Evolutionary conservation across 1,140 invertebrate genomes (phyloP).

Genomic region (Aporrectodea caliginosa): DNA sequence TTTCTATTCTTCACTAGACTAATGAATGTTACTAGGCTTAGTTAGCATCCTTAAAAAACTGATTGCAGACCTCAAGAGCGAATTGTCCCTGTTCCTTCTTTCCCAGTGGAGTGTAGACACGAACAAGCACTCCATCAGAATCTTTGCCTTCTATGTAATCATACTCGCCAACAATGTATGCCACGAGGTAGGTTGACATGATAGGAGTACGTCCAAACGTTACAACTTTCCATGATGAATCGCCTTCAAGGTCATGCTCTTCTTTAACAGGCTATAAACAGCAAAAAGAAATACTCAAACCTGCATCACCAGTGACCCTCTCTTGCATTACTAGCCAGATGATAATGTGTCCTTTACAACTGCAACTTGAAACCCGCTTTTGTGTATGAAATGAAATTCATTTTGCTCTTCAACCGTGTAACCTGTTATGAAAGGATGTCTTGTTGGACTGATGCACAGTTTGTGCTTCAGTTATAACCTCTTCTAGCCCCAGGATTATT

Average conservation of each 20-base stretch:
- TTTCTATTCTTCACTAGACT: not conserved
- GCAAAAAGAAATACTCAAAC: not conserved
- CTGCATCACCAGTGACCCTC: no score
- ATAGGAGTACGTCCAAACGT: slow-evolving; percentile 81
- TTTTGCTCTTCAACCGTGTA: no score
- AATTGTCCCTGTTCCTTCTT: slow-evolving; percentile 89
- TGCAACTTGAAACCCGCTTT: no score
- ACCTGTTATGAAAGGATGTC: no score
- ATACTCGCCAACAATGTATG: slow-evolving; percentile 87
- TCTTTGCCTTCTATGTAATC: slow-evolving; percentile 75
- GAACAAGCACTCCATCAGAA: slow-evolving; percentile 71
- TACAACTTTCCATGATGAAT: slow-evolving; percentile 62
- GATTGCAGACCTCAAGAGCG: slow-evolving; percentile 61
- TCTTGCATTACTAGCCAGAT: no score
- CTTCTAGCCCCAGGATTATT: no score
- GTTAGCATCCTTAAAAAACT: not conserved
- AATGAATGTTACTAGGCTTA: not conserved
- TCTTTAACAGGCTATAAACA: slow-evolving; percentile 63
- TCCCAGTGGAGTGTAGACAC: slow-evolving; percentile 87
- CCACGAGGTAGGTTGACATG: slow-evolving; percentile 95
- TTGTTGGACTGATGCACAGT: no score
- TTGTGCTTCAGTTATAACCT: no score
- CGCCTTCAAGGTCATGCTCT: slow-evolving; percentile 46
- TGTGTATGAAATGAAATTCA: no score
- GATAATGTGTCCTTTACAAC: no score